Evolutionary conservation across 1,140 invertebrate species (phyloP), one percentile per base, ranked within the genome.

Genomic region (Zaprionus capensis): DNA sequence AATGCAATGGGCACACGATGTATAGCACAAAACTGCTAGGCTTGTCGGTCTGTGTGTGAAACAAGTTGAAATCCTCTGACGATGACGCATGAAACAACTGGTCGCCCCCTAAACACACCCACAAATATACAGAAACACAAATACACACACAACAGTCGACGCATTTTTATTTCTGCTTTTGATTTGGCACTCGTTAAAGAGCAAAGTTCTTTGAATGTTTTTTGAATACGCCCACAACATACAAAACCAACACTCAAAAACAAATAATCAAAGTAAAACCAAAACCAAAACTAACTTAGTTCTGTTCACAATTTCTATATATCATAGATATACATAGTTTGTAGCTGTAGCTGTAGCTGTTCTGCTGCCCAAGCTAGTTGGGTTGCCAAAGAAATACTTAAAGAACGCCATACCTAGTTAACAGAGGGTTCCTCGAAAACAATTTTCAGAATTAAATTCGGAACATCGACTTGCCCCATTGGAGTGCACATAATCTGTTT

Each of bases 191-290:
- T 65, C 24, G 62, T 66, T 66, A 66, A 41, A 58, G 55, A 66
- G 71, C 71, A 74, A 74, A 69, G 71, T 69, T 62, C 65, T 58
- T 71, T 71, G 53, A 64, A 71, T 75, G 59, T 71, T 75, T 61
- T 31, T 51, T 51, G 41, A 51, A 55, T 24, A 68, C 49, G 44
- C 64, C 22, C 71, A 69, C 71, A 36, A 51, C 22, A 51, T 51
- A 69, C 26, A 26, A 62, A 12, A 69, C 57, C 36, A 38, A 36
- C 24, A 59, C 51, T n/a, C 38, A 20, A 55, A 65, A 65, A 64
- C 12, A 36, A 12, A 59, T 15, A 59, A 17, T 46, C 41, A 46
- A 46, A 46, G n/a, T 26, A 26, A 26, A 61, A 26, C 44, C 31
- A 63, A 17, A 53, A 49, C 55, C 49, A 69, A 22, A 63, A 70